Evolutionary conservation across 2,113 vertebrate genomes (phyloP), one percentile per base, ranked within the genome.

Genomic region (Anoura caudifer): DNA sequence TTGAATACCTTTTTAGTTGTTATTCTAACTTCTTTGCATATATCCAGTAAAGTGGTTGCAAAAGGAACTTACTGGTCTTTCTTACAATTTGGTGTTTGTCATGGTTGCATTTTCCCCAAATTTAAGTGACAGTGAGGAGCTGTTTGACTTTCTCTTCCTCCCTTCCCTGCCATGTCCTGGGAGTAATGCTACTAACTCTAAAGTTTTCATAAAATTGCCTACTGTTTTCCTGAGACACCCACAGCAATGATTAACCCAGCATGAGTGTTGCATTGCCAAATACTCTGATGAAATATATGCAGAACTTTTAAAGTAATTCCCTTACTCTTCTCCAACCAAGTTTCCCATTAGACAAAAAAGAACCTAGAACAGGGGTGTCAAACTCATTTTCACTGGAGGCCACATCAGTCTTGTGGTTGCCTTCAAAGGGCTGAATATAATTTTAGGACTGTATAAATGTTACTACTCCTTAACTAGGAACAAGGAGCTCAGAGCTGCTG

Each of bases 201-300:
- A 86, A 86, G 85, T 90, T 95, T 90, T 92, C 92, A 80, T 83
- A 77, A 97, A 91, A 91, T 91, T 77, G 65, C 43, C 97, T 90
- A 45, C 67, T 95, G 52, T 97, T 95, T 86, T 96, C 45, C 69
- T 0, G 3, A 91, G 90, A 95, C 88, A 95, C 88, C 88, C 54
- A 95, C 33, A 0, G 41, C 85, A 76, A 87, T 94, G 70, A 97
- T 95, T 94, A 95, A 97, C 90, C 59, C 67, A 86, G 79, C 72
- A 41, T 59, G 96, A 90, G 52, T 8, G 13, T 41, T 61, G 54
- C 61, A 95, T 90, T 87, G 54, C 87, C 70, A 94, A 85, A 76
- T 82, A 86, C 56, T 17, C 36, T 70, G 47, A 95, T 87, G 85
- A 89, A 33, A 72, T 95, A 56, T 87, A 61, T 50, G 56, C 47